Conservation (phyloP, 2,888 invertebrate genomes). For the Eremobia ochroleuca region DNA sequence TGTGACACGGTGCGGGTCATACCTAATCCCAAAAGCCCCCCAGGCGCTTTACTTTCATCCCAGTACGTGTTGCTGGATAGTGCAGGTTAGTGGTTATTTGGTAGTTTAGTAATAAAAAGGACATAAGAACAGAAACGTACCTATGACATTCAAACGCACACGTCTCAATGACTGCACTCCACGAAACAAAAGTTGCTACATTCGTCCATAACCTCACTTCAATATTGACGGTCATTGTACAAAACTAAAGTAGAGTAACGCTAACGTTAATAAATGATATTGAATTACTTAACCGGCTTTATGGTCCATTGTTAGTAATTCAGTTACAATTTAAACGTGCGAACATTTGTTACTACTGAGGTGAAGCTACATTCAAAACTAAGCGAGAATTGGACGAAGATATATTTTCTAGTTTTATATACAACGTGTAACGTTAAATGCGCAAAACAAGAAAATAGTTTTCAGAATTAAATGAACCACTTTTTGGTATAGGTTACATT, state of each 20-base stretch:
- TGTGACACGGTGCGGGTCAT: too few relatives aligned
- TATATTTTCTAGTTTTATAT: background rate
- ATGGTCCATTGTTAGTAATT: conserved; percentile 79
- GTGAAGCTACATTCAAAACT: conserved; percentile 36
- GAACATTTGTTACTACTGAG: conserved; percentile 63
- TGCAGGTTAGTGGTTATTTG: too few relatives aligned
- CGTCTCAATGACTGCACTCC: background rate
- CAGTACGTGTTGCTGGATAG: too few relatives aligned
- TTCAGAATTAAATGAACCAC: too few relatives aligned
- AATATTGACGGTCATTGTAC: conserved; percentile 62
- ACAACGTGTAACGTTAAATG: too few relatives aligned
- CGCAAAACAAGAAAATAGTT: too few relatives aligned
- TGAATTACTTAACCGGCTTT: conserved; percentile 78
- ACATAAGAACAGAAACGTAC: background rate
- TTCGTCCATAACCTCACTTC: conserved; percentile 56
- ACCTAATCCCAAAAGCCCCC: too few relatives aligned
- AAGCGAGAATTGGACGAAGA: conserved; percentile 21
- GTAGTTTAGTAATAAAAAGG: background rate
- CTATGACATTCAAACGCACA: background rate
- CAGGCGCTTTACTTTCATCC: too few relatives aligned
- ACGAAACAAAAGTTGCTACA: conserved; percentile 30
- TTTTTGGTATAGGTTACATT: too few relatives aligned
- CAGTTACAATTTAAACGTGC: conserved; percentile 60
- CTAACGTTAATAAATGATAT: conserved; percentile 78
- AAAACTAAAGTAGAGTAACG: conserved; percentile 67